Evolutionary conservation across 2,888 invertebrate genomes (phyloP).

Genomic region (Noctua fimbriata): DNA sequence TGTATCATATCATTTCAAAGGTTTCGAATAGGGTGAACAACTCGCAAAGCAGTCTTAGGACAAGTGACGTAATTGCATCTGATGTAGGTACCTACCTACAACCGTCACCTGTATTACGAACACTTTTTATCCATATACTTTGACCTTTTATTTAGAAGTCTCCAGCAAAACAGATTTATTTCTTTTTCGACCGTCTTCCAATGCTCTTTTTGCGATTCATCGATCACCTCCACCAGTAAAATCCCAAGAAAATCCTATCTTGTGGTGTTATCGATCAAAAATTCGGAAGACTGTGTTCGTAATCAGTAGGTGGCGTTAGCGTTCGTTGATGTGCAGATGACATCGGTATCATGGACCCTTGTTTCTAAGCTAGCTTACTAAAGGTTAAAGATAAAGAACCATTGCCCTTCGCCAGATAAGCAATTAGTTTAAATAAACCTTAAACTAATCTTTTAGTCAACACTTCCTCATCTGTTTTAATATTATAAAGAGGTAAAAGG

Average conservation of each 20-base stretch:
- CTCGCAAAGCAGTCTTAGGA: slow-evolving; percentile 11
- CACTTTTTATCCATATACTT: neutral
- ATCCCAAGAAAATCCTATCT: neutral
- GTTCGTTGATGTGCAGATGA: neutral
- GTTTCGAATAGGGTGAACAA: slow-evolving; percentile 44
- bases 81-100: neutral
- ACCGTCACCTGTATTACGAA: neutral
- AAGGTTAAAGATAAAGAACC: neutral
- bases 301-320: neutral
- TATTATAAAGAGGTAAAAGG: no score
- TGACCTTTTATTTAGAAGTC: neutral
- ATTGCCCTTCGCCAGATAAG: neutral
- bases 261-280: slow-evolving; percentile 39
- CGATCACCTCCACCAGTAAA: neutral
- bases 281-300: neutral
- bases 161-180: neutral
- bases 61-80: neutral
- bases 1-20: slow-evolving; percentile 52
- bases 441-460: neutral
- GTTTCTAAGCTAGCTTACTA: neutral
- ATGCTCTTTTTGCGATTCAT: neutral
- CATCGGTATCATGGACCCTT: slow-evolving; percentile 11
- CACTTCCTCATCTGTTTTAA: neutral
- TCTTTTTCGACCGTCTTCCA: neutral
- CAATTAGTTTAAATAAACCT: neutral